These are phyloP conservation scores for Brachyhypopomus occidentalis DNA, from an alignment of 2,113 vertebrate species.

Conservation along the genomic window DNA sequence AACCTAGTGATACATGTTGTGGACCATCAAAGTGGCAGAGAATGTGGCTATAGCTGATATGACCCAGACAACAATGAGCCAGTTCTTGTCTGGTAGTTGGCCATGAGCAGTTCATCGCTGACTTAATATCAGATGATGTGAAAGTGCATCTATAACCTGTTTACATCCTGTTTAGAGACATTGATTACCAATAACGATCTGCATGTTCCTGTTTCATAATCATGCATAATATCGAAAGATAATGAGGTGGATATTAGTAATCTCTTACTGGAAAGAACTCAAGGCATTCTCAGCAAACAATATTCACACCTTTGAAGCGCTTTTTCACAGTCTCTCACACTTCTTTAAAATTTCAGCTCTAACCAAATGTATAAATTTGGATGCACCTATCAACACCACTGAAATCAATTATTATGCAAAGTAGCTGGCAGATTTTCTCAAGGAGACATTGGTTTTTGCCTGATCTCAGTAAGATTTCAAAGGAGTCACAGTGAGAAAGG, in stretches of 20 bases:
- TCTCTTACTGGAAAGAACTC: not conserved
- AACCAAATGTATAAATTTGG: constrained; percentile 22
- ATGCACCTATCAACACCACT: constrained; percentile 4
- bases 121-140: not conserved
- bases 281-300: not conserved
- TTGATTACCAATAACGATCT: constrained; percentile 5
- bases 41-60: not conserved
- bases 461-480: not conserved
- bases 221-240: not conserved
- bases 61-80: not conserved
- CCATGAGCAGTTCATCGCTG: not conserved
- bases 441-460: not conserved
- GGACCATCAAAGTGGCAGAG: not conserved
- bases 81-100: not conserved
- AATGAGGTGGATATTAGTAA: not conserved
- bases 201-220: not conserved
- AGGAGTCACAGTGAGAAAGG: not conserved
- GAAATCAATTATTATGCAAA: not conserved
- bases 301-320: not conserved
- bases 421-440: not conserved
- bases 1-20: not conserved
- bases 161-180: not conserved
- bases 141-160: too few species aligned
- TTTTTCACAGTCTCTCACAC: not conserved
- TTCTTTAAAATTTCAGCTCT: not conserved